Evolutionary conservation across 2,888 invertebrate genomes (phyloP).

Genomic region (Orgyia antiqua): DNA sequence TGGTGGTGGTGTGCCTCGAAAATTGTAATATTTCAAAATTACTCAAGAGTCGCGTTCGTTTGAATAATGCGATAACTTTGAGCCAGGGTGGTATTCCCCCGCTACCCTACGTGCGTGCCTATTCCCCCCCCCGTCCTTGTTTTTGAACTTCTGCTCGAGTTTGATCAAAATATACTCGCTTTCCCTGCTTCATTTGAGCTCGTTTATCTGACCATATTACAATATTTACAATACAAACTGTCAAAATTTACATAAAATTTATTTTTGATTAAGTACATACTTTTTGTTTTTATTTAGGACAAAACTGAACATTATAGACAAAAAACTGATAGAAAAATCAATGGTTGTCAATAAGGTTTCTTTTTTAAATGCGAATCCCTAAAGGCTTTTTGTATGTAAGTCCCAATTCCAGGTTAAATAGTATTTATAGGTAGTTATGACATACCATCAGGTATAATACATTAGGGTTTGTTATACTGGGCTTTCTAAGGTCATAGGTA

Average conservation of each 20-base stretch:
- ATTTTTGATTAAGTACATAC: background rate
- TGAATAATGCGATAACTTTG: constrained; percentile 76
- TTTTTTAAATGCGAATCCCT: no score
- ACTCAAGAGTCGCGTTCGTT: constrained; percentile 76
- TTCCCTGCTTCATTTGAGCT: constrained; percentile 48
- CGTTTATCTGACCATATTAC: constrained; percentile 24
- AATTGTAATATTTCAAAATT: constrained; percentile 79
- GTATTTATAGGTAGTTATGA: no score
- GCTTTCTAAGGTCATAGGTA: no score
- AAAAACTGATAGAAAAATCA: no score
- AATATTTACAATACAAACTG: constrained; percentile 18
- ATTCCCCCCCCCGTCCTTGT: constrained; percentile 47
- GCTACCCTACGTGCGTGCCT: constrained; percentile 57
- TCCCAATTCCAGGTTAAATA: no score
- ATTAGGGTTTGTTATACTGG: no score
- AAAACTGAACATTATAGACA: no score
- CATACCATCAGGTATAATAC: no score
- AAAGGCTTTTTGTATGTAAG: no score
- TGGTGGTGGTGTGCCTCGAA: constrained; percentile 53
- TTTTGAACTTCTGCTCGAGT: constrained; percentile 71
- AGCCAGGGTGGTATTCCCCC: constrained; percentile 44
- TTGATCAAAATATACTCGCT: constrained; percentile 70
- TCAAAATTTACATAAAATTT: constrained; percentile 8
- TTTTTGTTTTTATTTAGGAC: constrained; percentile 1
- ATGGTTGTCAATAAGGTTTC: no score